These are phyloP conservation scores for Neocrepidodera transversa DNA, from an alignment of 2,888 invertebrate genomes.

Conservation along the genomic window DNA sequence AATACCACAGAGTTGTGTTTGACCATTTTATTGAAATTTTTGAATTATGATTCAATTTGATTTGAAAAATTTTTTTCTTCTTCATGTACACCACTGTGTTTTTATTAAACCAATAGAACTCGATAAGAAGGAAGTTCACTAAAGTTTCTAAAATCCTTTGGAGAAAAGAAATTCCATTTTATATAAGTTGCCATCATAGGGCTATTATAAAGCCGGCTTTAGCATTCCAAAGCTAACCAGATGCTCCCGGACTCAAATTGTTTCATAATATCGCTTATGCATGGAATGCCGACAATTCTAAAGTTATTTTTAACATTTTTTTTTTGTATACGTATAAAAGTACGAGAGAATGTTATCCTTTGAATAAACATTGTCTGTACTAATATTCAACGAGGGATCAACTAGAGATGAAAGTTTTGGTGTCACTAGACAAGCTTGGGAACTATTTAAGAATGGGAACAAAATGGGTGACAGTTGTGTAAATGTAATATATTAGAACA, in stretches of 20 bases:
- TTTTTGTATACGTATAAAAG: background rate
- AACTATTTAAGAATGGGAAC: no score
- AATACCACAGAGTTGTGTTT: no score
- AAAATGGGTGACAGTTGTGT: no score
- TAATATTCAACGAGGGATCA: background rate
- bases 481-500: no score
- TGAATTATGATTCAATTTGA: no score
- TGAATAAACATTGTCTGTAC: background rate
- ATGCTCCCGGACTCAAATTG: slow-evolving; percentile 27
- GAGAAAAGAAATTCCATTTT: slow-evolving; percentile 1
- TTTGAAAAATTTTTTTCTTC: no score
- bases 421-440: no score
- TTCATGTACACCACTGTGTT: background rate
- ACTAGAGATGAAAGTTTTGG: background rate
- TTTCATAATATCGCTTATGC: slow-evolving; percentile 29
- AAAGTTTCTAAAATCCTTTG: background rate
- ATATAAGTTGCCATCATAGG: slow-evolving; percentile 10
- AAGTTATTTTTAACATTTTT: slow-evolving; percentile 21
- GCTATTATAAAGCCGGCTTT: slow-evolving; percentile 1
- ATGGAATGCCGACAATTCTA: slow-evolving; percentile 18
- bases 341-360: slow-evolving; percentile 7
- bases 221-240: slow-evolving; percentile 25
- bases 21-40: no score
- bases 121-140: background rate
- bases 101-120: background rate